phyloP scores from a whole-genome alignment of 2,888 invertebrate species.

The Pandemis cinnamomeana region DNA sequence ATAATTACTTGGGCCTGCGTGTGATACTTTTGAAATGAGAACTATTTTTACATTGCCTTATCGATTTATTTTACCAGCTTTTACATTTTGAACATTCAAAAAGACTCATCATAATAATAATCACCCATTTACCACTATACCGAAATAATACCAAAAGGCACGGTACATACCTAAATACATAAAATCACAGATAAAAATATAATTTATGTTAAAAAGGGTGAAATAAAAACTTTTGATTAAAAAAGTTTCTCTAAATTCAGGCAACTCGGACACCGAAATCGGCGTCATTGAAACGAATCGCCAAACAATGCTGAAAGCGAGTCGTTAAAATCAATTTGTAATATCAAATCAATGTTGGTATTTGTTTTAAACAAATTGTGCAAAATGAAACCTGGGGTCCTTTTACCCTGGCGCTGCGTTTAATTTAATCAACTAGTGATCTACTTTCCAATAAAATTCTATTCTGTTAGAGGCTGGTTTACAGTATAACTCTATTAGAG shows the following conservation, averaged over 20 bases:
- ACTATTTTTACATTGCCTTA: background rate
- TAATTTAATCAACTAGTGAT: conserved; percentile 44
- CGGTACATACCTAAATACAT: background rate
- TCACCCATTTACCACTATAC: too few relatives aligned
- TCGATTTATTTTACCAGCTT: background rate
- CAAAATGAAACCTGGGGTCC: background rate
- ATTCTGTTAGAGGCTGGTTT: conserved; percentile 57
- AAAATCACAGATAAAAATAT: conserved; percentile 7
- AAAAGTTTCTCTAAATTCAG: conserved; percentile 10
- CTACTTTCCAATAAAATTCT: conserved; percentile 53
- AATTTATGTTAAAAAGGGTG: conserved; percentile 19
- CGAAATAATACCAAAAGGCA: conserved; percentile 10
- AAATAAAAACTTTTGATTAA: conserved; percentile 28
- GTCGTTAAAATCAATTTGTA: conserved; percentile 15
- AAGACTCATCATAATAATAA: background rate
- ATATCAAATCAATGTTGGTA: background rate
- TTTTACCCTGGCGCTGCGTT: background rate
- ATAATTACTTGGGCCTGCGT: background rate
- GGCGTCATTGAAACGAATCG: conserved; percentile 12
- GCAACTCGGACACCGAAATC: background rate
- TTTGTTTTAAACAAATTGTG: background rate
- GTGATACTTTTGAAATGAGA: conserved; percentile 6
- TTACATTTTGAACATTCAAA: background rate
- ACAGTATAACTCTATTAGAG: conserved; percentile 62
- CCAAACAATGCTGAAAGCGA: conserved; percentile 4